Percentiles rank a stretch among this genome's conserved stretches.
Evolutionary conservation across 2,888 invertebrate genomes (phyloP).

Genomic region (Polyommatus iphigenia): DNA sequence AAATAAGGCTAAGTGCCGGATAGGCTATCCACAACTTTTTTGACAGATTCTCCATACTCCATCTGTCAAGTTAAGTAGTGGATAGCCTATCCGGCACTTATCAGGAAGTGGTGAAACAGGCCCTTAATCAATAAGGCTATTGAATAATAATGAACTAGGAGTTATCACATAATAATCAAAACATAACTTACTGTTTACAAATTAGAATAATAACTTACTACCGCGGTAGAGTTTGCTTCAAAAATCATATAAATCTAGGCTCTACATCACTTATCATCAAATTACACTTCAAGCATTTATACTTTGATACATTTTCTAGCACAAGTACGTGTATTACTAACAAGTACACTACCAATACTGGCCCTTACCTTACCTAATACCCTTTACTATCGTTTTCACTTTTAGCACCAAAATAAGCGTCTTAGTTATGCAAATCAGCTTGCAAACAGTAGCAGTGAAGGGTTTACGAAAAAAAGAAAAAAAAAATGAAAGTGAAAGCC

Average conservation of each 20-base stretch:
- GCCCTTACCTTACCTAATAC: constrained; percentile 42
- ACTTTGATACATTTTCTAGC: constrained; percentile 31
- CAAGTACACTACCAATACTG: constrained; percentile 68
- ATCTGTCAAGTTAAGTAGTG: too few relatives aligned
- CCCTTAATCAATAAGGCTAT: too few relatives aligned
- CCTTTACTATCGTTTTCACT: constrained; percentile 76
- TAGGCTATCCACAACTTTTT: too few relatives aligned
- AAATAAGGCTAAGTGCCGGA: not conserved
- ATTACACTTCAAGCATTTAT: not conserved
- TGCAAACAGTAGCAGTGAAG: constrained; percentile 70
- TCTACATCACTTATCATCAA: not conserved
- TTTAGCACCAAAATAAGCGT: constrained; percentile 71
- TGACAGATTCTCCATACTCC: too few relatives aligned
- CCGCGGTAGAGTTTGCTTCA: not conserved
- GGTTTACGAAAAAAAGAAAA: constrained; percentile 69
- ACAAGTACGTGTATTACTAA: constrained; percentile 61
- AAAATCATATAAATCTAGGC: not conserved
- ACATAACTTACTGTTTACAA: not conserved
- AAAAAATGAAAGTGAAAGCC: constrained; percentile 70
- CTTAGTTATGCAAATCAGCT: constrained; percentile 74
- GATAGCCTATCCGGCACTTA: too few relatives aligned
- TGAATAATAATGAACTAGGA: not conserved
- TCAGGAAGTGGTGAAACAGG: too few relatives aligned
- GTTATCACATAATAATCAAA: not conserved
- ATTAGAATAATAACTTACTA: not conserved